phyloP scores from a whole-genome alignment of 2,113 vertebrate species.

The Daubentonia madagascariensis region DNA sequence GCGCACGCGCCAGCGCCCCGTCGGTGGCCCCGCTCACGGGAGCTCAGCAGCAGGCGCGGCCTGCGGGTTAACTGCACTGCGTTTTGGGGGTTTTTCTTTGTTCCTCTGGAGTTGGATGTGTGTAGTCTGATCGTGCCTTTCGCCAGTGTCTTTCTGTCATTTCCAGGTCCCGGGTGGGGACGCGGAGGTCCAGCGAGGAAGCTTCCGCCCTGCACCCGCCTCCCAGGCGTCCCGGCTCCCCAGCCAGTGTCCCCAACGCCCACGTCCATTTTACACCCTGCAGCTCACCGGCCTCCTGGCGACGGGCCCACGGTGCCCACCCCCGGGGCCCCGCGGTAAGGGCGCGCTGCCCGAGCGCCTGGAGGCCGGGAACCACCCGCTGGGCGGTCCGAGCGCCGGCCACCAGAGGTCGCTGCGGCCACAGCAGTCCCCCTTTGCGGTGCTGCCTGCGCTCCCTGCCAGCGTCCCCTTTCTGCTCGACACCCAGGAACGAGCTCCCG shows the following conservation, averaged over 20 bases:
- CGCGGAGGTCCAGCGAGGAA: not conserved
- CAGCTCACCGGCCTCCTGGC: not conserved
- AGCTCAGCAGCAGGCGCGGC: not conserved
- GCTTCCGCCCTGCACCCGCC: not conserved
- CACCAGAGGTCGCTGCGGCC: conserved; percentile 37
- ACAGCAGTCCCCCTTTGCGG: not conserved
- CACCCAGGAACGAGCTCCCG: not conserved
- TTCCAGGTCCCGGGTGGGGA: not conserved
- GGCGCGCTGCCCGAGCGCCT: no score
- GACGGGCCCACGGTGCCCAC: no score
- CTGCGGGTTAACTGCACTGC: rapidly evolving
- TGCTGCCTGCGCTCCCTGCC: no score
- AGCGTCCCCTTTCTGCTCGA: not conserved
- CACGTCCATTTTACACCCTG: not conserved
- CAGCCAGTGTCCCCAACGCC: rapidly evolving
- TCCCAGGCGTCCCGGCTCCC: not conserved
- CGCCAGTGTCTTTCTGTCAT: no score
- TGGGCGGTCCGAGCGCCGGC: not conserved
- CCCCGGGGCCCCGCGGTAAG: not conserved
- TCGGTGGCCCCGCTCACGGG: no score
- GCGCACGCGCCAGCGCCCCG: no score
- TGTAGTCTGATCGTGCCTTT: not conserved
- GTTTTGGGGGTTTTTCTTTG: not conserved
- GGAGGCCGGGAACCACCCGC: not conserved
- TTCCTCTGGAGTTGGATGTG: not conserved